phyloP scores from a whole-genome alignment of 2,113 vertebrate genomes.

The Malurus alboscapulatus region DNA sequence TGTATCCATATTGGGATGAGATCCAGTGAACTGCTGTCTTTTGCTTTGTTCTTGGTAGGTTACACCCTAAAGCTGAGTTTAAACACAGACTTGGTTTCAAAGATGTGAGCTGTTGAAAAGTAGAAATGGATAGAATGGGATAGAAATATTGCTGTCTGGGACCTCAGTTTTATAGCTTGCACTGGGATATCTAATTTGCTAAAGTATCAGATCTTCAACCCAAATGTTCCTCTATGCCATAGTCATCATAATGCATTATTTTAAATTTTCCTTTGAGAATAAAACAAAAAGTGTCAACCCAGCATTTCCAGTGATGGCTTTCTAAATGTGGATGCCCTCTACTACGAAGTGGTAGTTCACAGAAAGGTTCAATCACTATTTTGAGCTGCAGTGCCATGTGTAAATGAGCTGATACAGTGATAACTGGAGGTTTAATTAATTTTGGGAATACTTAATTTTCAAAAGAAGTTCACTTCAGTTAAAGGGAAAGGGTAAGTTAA shows the following conservation, averaged over 20 bases:
- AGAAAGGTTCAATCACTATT: neutral
- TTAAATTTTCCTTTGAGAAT: neutral
- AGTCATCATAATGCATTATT: neutral
- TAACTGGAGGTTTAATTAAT: constrained; percentile 14
- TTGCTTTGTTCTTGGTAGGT: neutral
- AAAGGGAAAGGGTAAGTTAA: neutral
- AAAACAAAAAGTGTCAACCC: neutral
- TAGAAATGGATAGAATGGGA: neutral
- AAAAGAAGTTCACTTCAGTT: neutral
- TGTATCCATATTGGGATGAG: neutral
- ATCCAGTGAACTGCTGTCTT: neutral
- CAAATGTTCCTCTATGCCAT: neutral
- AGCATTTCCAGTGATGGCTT: neutral
- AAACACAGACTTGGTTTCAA: neutral
- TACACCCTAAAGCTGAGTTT: neutral
- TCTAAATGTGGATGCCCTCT: neutral
- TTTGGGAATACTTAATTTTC: neutral
- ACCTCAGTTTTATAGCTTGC: neutral
- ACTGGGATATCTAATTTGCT: neutral
- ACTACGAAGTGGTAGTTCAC: neutral
- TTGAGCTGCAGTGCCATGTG: neutral
- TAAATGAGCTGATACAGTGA: neutral
- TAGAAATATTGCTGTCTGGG: neutral
- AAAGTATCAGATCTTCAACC: neutral
- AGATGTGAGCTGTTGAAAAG: neutral